Evolutionary conservation across 2,888 invertebrate species (phyloP).

Genomic region (Nemapogon koenigi): DNA sequence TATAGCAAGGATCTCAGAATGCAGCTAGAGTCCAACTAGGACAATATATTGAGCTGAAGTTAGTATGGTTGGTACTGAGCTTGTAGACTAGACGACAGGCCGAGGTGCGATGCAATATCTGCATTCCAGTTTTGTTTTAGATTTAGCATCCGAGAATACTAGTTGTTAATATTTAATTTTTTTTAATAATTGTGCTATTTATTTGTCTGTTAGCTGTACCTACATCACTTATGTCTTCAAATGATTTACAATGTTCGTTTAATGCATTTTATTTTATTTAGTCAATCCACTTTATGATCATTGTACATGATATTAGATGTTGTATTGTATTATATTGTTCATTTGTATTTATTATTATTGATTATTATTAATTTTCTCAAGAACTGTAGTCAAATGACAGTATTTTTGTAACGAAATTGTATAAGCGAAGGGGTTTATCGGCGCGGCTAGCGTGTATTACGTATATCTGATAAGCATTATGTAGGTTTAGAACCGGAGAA

Average conservation of each 20-base stretch:
- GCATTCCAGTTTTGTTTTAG: constrained; percentile 62
- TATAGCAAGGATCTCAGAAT: constrained; percentile 61
- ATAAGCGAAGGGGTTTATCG: constrained; percentile 54
- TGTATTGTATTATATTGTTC: constrained; percentile 49
- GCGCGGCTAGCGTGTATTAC: constrained; percentile 36
- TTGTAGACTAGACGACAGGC: constrained; percentile 26
- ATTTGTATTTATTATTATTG: constrained; percentile 19
- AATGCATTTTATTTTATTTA: constrained; percentile 64
- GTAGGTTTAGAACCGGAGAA: constrained; percentile 63
- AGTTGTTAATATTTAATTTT: constrained; percentile 54
- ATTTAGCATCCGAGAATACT: constrained; percentile 51
- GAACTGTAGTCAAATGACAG: constrained; percentile 65
- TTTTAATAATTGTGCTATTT: constrained; percentile 62
- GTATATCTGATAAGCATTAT: constrained; percentile 65
- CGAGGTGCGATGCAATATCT: constrained; percentile 62
- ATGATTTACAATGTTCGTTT: constrained; percentile 56
- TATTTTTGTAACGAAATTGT: constrained; percentile 66
- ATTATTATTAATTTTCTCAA: constrained; percentile 55
- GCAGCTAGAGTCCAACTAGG: constrained; percentile 45
- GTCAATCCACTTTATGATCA: constrained; percentile 61
- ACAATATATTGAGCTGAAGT: constrained; percentile 18
- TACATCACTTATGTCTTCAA: constrained; percentile 54
- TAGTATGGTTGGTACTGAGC: not conserved
- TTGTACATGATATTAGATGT: constrained; percentile 32
- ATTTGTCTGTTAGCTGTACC: constrained; percentile 39